Evolutionary conservation across 2,888 invertebrate genomes (phyloP), one percentile per base, ranked within the genome.

Genomic region (Tortrix viridana): DNA sequence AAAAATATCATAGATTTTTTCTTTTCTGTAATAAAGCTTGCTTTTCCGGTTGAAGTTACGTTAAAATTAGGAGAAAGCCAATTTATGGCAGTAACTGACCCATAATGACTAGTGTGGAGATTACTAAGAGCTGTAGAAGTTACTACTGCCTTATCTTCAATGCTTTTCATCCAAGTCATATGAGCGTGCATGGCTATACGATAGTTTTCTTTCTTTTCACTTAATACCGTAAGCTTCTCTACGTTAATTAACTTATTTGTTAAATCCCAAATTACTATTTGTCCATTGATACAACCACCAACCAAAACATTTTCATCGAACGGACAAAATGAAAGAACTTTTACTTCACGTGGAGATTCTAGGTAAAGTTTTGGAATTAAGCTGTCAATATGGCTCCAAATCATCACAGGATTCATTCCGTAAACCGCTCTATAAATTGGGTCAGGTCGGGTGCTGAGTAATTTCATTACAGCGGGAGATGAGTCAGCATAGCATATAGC

Each of bases 311-410:
- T 95, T 65, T 94, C 94, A 74, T 96, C 89, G 66, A 93, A 93
- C 0, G 95, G 95, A 74, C 95, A 96, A 80, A 95, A 95, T 0
- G 95, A 93, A 9, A 96, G 80, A 0, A 89, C 81, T 37, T 94
- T 93, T 0, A 96, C 93, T 84, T 95, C 95, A 44, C 95, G 89
- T 0, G 94, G 93, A 3, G 95, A 89, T 77, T 95, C 94, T 57
- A 96, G 91, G 71, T 94, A 93, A 46, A 96, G 81, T 84, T 95
- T 96, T 19, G 95, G 95, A 23, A 93, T 86, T 2, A 96, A 83
- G 59, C 93, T 94, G 71, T 96, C 96, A 26, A 92, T 90, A 67
- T 96, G 95, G 69, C 95, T 95, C 96, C 96, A 96, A 69, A 96
- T 91, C 65, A 96, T 86, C 1, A 96, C 94, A 0, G 94, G 94